These are phyloP conservation scores for Oenanthe melanoleuca DNA, from an alignment of 2,113 vertebrate species.

Conservation along the genomic window DNA sequence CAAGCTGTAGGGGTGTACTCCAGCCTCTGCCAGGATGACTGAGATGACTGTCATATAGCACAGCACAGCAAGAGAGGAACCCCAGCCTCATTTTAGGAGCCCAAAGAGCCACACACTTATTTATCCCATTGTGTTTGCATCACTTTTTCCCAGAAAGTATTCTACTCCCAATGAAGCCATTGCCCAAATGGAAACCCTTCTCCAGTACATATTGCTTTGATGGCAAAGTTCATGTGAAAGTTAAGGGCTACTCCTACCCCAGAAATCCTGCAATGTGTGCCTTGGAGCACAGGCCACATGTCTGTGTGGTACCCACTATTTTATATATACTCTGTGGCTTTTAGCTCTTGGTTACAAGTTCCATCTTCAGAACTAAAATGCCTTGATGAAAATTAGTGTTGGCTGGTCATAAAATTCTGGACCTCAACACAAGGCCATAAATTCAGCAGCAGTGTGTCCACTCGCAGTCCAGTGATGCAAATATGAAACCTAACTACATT, in stretches of 20 bases:
- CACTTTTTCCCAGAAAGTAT: background rate
- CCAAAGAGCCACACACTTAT: background rate
- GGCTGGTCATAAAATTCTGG: background rate
- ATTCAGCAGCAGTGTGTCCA: background rate
- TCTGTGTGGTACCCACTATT: background rate
- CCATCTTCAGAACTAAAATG: background rate
- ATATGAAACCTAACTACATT: background rate
- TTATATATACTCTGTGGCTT: background rate
- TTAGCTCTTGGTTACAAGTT: background rate
- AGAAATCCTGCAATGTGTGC: background rate
- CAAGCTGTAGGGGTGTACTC: background rate
- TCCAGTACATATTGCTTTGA: rapidly evolving
- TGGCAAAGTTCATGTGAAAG: background rate
- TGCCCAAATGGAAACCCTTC: background rate
- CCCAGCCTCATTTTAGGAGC: background rate
- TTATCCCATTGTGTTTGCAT: background rate
- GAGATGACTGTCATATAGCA: background rate
- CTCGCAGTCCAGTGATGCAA: background rate
- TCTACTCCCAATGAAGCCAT: background rate
- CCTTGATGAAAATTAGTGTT: background rate
- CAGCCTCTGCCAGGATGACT: background rate
- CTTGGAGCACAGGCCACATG: background rate
- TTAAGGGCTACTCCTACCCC: background rate
- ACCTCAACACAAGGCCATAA: background rate
- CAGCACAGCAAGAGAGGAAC: background rate